Evolutionary conservation across 92 coral and sea anemone species (phyloP), one percentile per base, ranked within the genome.

Genomic region (Heteractis magnifica): DNA sequence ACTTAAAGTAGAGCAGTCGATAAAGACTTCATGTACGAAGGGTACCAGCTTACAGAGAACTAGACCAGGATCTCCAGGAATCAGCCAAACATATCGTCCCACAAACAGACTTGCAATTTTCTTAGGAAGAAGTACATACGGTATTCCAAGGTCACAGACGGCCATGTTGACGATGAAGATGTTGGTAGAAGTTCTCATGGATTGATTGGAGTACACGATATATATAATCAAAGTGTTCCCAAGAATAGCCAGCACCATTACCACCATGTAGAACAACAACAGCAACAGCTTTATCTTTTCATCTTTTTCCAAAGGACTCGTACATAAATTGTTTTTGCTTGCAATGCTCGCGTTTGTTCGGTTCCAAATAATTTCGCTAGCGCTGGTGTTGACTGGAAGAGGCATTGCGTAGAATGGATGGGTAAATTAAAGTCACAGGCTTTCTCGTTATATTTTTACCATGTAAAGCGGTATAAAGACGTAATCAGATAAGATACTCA

Each of bases 101-200:
- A 10, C 51, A 34, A 79, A 79, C 53, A 79, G 21, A 49, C 51
- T 26, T 4, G 53, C 23, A 5, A 79, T 49, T n/a, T 60, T 79
- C 51, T 79, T 79, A 2, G 82, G 82, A 79, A 79, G 10, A n/a
- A 79, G 48, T 1, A 79, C 64, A 19, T 6, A 58, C n/a, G 65
- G 72, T 58, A 79, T 56, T n/a, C 82, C 82, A 34, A 79, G 64
- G 16, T 49, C 82, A 79, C 82, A 58, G 8, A 79, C 82, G 50
- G 82, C 82, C 82, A 79, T 56, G 52, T 79, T 79, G 51, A 48
- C 82, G n/a, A 79, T 68, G 64, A 79, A 79, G 48, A 79, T 58
- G 48, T 79, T 79, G 6, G 82, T 79, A 60, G 82, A 79, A 8
- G 82, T 52, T 58, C 82, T 26, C 73, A 79, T 52, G 56, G 82